These are phyloP conservation scores for Ovibos moschatus DNA, from an alignment of 2,113 vertebrate genomes.

Conservation along the genomic window DNA sequence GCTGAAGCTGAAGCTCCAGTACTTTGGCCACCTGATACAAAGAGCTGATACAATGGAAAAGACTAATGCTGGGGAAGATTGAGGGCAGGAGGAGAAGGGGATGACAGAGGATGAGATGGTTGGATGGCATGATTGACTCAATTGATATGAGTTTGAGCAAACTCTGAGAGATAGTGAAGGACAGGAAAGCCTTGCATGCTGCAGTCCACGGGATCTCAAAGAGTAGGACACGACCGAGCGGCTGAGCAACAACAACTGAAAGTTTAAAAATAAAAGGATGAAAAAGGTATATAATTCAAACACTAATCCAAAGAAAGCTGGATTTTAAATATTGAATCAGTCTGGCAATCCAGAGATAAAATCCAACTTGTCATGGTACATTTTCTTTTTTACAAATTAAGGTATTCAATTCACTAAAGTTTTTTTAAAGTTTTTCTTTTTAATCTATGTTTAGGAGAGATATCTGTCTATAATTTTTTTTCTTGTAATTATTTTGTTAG, in stretches of 20 bases:
- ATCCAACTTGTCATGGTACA: neutral
- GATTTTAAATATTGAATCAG: neutral
- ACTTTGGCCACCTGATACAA: neutral
- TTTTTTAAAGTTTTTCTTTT: neutral
- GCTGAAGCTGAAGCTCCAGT: neutral
- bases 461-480: neutral
- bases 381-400: neutral
- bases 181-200: neutral
- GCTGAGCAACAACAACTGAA: neutral
- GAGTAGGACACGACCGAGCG: rapidly evolving
- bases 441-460: neutral
- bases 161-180: neutral
- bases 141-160: neutral
- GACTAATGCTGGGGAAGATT: neutral
- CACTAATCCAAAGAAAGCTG: neutral
- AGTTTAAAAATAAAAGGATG: neutral
- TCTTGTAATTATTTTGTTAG: neutral
- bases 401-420: neutral
- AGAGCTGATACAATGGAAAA: neutral
- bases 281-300: neutral
- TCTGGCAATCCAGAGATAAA: neutral
- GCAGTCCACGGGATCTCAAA: neutral
- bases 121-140: neutral
- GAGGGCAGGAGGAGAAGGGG: neutral
- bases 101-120: neutral